These are phyloP conservation scores for Pantherophis guttatus DNA, from an alignment of 2,113 vertebrate genomes.

Conservation along the genomic window DNA sequence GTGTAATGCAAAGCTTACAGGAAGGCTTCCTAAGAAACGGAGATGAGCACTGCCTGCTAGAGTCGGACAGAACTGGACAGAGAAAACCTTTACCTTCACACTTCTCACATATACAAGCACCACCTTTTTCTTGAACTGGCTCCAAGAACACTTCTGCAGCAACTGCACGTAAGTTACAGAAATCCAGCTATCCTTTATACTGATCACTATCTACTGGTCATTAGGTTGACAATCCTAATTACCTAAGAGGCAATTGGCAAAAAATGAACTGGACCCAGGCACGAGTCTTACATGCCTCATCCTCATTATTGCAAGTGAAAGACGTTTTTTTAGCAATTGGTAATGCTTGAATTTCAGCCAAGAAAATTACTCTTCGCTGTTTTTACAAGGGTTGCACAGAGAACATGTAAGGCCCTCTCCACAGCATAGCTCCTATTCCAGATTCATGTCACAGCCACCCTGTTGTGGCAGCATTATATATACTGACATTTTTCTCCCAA, in stretches of 20 bases:
- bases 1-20: not conserved
- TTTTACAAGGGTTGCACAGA: not conserved
- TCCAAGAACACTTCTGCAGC: not conserved
- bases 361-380: not conserved
- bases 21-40: not conserved
- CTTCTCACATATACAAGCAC: not conserved
- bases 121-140: not conserved
- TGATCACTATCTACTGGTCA: not conserved
- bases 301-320: not conserved
- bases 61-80: not conserved
- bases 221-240: not conserved
- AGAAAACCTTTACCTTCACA: not conserved
- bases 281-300: not conserved
- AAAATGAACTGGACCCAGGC: not conserved
- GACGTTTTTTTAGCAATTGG: not conserved
- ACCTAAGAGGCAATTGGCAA: not conserved
- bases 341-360: not conserved
- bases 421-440: not conserved
- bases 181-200: not conserved
- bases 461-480: not conserved
- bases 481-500: not conserved
- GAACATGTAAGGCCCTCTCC: not conserved
- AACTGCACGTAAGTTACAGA: not conserved
- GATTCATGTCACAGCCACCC: not conserved
- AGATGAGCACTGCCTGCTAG: not conserved